Evolutionary conservation across 1,140 invertebrate genomes (phyloP), one percentile per base, ranked within the genome.

Genomic region (Aphelinus certus): DNA sequence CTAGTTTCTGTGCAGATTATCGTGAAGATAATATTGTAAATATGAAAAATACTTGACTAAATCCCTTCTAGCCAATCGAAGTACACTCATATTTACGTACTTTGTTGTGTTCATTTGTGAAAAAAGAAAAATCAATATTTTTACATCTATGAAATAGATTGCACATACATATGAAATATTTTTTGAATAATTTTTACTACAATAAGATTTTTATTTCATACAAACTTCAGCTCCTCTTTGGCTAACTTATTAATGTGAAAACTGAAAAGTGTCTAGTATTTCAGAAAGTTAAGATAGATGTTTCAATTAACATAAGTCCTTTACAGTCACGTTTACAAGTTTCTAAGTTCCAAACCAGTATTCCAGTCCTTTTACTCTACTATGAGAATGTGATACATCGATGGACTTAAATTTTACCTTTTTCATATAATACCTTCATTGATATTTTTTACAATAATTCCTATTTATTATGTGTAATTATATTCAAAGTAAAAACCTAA

Each of bases 141-240:
- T 1, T 9, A 42, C 46, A 60, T 49, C 66, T 49, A 42, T 57
- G 51, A 42, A 63, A n/a, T 55, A 55, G 63, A 58, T 3, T 58
- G 65, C 26, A 26, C 6, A 72, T 51, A 58, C 47, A 61, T 10
- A n/a, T 67, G 3, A 61, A 26, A 53, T 67, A 72, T 73, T 73
- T 73, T 73, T 73, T 73, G 67, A 68, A 63, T 62, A 10, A 68
- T 67, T 68, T 73, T 74, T 68, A 62, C 68, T 68, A 68, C 66
- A 74, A 69, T 68, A 68, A 49, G 63, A 42, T 42, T 68, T 26
- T 66, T 53, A 42, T 43, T 60, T 74, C 26, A 69, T 74, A 74
- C 66, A 68, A 69, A 74, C n/a, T 74, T 74, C 6, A 63, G 51
- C 10, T 62, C 49, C 26, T 26, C 26, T 26, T 26, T 26, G 26